Conservation (phyloP, 1,140 invertebrate species). For the Camponotus vicinus region DNA sequence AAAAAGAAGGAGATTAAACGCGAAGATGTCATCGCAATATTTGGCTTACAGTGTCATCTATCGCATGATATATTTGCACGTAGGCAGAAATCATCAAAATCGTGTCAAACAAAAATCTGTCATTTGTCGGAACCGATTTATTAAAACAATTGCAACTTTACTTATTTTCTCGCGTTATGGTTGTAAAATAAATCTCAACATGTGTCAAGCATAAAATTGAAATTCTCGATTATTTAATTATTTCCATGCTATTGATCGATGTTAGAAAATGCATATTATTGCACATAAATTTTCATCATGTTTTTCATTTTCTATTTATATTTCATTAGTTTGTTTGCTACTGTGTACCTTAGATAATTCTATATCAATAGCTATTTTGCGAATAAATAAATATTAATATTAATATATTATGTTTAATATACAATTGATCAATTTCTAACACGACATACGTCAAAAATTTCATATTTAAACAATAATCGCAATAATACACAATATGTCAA, state of each 20-base stretch:
- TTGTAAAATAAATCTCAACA: slow-evolving; percentile 9
- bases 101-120: slow-evolving; percentile 23
- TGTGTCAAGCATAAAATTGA: slow-evolving; percentile 13
- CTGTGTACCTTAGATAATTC: not conserved
- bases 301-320: not conserved
- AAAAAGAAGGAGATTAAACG: not conserved
- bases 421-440: not conserved
- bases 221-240: slow-evolving; percentile 56
- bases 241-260: slow-evolving; percentile 17
- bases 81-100: slow-evolving; percentile 7
- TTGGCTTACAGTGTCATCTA: not conserved
- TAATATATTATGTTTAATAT: not conserved
- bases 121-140: slow-evolving; percentile 3
- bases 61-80: not conserved
- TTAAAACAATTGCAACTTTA: slow-evolving; percentile 24
- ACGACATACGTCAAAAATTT: not conserved
- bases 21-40: not conserved
- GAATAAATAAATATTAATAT: not conserved
- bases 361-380: not conserved
- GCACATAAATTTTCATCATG: not conserved
- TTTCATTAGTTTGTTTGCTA: not conserved
- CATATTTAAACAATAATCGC: not conserved
- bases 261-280: slow-evolving; percentile 20
- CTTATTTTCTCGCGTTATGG: slow-evolving; percentile 16
- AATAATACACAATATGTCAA: slow-evolving; percentile 6